Conservation (phyloP, 1,140 invertebrate genomes). For the Neodiprion virginianus region DNA sequence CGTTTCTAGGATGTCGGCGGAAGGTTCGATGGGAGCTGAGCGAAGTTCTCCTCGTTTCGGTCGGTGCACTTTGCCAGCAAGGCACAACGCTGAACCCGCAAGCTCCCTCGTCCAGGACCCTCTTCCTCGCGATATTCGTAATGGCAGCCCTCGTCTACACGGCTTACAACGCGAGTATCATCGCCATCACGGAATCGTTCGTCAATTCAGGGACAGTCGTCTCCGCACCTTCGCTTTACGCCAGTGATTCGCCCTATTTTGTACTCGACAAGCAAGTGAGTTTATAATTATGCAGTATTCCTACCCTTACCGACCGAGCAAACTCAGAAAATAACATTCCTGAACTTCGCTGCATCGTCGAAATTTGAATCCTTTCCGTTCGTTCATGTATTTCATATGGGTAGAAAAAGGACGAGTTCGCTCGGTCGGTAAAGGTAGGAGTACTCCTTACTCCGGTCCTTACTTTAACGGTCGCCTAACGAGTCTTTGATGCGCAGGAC, state of each 20-base stretch:
- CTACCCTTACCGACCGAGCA: neutral
- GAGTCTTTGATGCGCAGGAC: neutral
- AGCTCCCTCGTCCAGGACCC: neutral
- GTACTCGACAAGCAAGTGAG: neutral
- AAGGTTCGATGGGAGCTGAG: neutral
- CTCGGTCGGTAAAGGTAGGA: no score
- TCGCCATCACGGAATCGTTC: neutral
- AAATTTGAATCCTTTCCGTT: no score
- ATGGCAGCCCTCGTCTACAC: slow-evolving; percentile 8
- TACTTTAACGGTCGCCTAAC: no score
- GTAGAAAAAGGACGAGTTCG: no score
- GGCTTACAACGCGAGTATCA: slow-evolving; percentile 2
- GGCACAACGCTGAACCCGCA: neutral
- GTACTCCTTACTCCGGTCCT: no score
- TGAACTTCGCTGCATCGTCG: no score
- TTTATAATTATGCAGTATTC: neutral
- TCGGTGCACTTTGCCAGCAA: slow-evolving; percentile 10
- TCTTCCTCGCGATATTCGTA: neutral
- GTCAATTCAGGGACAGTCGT: neutral
- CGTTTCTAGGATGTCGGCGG: neutral
- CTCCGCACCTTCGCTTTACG: neutral
- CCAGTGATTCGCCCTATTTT: neutral
- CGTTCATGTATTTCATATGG: no score
- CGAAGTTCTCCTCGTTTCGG: neutral
- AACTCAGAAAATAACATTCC: no score